phyloP scores from a whole-genome alignment of 2,113 vertebrate species.

The Calyptommatus sinebrachiatus region DNA sequence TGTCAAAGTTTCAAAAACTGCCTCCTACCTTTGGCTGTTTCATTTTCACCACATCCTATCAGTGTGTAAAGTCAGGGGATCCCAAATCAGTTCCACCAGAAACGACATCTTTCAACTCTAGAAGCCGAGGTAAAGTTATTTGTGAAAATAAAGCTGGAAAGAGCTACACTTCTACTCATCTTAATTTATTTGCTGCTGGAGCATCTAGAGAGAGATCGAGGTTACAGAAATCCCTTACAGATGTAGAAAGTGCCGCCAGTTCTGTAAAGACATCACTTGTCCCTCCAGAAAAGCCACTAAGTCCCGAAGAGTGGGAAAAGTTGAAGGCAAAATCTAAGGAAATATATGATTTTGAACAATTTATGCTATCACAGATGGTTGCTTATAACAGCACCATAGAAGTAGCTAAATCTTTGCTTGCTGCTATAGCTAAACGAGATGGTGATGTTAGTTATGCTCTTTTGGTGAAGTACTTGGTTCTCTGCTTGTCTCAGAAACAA shows the following conservation, averaged over 20 bases:
- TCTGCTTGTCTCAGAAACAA: conserved; percentile 80
- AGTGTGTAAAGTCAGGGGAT: conserved; percentile 37
- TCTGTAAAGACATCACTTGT: conserved; percentile 13
- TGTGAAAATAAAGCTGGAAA: conserved; percentile 1
- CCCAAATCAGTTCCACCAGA: conserved; percentile 29
- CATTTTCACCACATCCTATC: conserved; percentile 43
- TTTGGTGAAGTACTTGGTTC: conserved; percentile 79
- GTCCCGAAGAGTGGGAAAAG: conserved; percentile 77
- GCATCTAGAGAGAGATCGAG: conserved; percentile 72
- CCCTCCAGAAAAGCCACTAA: conserved; percentile 78
- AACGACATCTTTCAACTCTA: conserved; percentile 35
- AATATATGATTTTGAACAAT: conserved; percentile 71
- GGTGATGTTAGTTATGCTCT: conserved; percentile 81
- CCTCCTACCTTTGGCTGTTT: conserved; percentile 43
- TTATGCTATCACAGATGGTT: conserved; percentile 74
- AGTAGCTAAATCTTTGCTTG: conserved; percentile 87
- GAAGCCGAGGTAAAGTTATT: conserved; percentile 28
- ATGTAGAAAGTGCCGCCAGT: background rate
- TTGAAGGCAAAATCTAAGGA: conserved; percentile 65
- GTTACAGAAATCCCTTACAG: conserved; percentile 20
- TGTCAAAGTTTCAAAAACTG: conserved; percentile 23
- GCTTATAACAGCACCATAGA: conserved; percentile 62
- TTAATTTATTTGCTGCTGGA: conserved; percentile 79
- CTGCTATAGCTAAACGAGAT: conserved; percentile 74
- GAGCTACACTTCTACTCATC: conserved; percentile 23